Evolutionary conservation across 2,888 invertebrate genomes (phyloP), one percentile per base, ranked within the genome.

Genomic region (Calliopum simillimum): DNA sequence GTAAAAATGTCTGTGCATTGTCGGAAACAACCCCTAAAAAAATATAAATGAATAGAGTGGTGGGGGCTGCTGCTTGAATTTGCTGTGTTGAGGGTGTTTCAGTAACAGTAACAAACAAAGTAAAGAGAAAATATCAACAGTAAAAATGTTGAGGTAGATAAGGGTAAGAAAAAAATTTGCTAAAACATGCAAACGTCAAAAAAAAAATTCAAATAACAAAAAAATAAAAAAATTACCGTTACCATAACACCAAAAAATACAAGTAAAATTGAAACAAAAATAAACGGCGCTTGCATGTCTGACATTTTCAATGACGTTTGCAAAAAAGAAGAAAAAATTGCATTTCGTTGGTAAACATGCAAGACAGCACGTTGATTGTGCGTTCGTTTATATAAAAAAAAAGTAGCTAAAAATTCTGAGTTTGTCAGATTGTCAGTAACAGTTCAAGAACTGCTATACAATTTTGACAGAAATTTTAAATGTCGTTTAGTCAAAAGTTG

Each of bases 111-210:
- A 62, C 23, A 62, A 65, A 21, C 16, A 16, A 14, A 43, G 33
- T 41, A 33, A 33, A 16, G 14, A 33, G 49, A 49, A 51, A 56
- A 56, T 21, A 72, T 69, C 79, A 81, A 81, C 80, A 76, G 72
- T 33, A 75, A 80, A 80, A 81, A 78, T 81, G 79, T 81, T 81
- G 81, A 81, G 81, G 81, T 81, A 81, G 81, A 77, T 78, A 74
- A 76, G 71, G 74, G 71, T 73, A 73, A 56, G 47, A 44, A 44
- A 74, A 46, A 64, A 47, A 19, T 14, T 41, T 2, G 16, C 25
- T 43, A 69, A 53, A 64, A 62, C 75, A 71, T 73, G 75, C 67
- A 55, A 61, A 58, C 21, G 55, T 61, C 44, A n/a, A 6, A 1
- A 25, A 58, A 12, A 25, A 58, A 59, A n/a, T 43, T 59, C 4